Evolutionary conservation across 2,888 invertebrate genomes (phyloP).

Genomic region (Patella ulyssiponensis): DNA sequence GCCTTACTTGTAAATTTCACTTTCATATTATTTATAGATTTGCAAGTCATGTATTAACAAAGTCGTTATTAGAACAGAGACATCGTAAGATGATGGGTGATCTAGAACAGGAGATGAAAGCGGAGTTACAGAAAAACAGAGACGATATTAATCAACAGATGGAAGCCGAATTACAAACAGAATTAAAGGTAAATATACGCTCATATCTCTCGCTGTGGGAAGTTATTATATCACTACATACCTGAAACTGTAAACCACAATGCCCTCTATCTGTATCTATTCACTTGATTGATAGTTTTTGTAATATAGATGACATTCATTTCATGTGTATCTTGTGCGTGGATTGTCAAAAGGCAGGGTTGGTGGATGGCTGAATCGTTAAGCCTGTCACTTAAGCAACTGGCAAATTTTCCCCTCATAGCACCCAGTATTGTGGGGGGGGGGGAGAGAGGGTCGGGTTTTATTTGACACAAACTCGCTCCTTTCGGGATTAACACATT

Average conservation of each 20-base stretch:
- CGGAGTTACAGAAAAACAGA: slow-evolving; percentile 61
- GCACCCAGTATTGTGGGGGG: too few species aligned
- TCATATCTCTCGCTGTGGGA: not conserved
- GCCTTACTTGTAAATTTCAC: not conserved
- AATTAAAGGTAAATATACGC: slow-evolving; percentile 54
- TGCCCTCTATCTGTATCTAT: too few species aligned
- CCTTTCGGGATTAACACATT: too few species aligned
- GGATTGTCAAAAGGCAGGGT: too few species aligned
- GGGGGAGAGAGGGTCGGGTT: too few species aligned
- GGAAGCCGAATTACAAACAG: slow-evolving; percentile 60
- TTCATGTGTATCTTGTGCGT: too few species aligned
- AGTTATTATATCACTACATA: not conserved
- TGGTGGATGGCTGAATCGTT: too few species aligned
- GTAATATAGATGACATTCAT: not conserved
- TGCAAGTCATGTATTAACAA: slow-evolving; percentile 58
- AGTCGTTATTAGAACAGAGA: slow-evolving; percentile 59
- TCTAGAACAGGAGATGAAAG: slow-evolving; percentile 64
- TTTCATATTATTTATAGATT: slow-evolving; percentile 40
- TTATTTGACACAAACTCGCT: too few species aligned
- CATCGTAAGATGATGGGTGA: slow-evolving; percentile 63
- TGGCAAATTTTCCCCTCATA: too few species aligned
- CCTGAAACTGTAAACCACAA: too few species aligned
- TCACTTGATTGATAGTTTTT: not conserved
- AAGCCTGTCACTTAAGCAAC: too few species aligned
- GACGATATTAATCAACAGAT: slow-evolving; percentile 64